These are phyloP conservation scores for Tanypteryx hageni DNA, from an alignment of 2,888 invertebrate genomes.

Conservation along the genomic window DNA sequence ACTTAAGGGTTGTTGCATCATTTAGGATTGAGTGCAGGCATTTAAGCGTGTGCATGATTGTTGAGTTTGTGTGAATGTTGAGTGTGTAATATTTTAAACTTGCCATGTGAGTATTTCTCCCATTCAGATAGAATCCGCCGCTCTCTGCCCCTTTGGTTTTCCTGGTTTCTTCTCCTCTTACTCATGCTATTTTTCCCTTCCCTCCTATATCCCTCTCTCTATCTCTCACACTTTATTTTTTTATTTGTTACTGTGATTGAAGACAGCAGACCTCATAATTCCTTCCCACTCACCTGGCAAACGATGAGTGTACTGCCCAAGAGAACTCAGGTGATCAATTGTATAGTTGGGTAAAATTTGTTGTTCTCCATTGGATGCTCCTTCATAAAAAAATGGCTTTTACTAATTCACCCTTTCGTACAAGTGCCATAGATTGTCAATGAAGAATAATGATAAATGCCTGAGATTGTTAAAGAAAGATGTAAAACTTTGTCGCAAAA, in stretches of 20 bases:
- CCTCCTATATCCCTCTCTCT: conserved; percentile 26
- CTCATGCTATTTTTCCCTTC: conserved; percentile 58
- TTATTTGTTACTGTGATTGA: conserved; percentile 54
- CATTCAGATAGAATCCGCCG: conserved; percentile 51
- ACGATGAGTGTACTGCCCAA: conserved; percentile 56
- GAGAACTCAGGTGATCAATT: conserved; percentile 62
- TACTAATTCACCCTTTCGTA: conserved; percentile 48
- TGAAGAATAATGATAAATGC: conserved; percentile 45
- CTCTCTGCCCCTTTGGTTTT: conserved; percentile 42
- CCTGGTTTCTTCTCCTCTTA: conserved; percentile 43
- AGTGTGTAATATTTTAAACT: conserved; percentile 29
- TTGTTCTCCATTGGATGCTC: conserved; percentile 47
- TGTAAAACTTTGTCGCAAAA: conserved; percentile 1
- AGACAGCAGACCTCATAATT: conserved; percentile 48
- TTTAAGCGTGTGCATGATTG: conserved; percentile 26
- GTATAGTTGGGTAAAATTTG: conserved; percentile 54
- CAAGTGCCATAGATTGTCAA: conserved; percentile 58
- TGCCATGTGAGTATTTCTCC: conserved; percentile 50
- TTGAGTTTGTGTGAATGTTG: conserved; percentile 55
- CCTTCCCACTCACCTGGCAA: conserved; percentile 61
- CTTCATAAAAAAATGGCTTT: conserved; percentile 49
- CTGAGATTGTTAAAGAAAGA: conserved; percentile 51
- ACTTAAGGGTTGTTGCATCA: not conserved
- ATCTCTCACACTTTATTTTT: conserved; percentile 31
- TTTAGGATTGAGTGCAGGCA: conserved; percentile 42